phyloP scores from a whole-genome alignment of 2,888 invertebrate species.

The Synergus japonicus region DNA sequence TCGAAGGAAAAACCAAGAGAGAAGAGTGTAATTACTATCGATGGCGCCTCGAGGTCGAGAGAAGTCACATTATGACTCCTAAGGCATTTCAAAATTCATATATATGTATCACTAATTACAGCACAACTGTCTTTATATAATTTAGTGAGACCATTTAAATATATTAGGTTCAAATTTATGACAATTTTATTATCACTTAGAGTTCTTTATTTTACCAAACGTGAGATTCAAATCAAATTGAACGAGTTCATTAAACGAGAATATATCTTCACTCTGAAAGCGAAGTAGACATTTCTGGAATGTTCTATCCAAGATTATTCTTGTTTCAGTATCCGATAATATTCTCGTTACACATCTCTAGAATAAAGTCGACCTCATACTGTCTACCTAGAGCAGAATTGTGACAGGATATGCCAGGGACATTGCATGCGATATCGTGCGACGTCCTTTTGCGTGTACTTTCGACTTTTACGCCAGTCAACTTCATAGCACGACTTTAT shows the following conservation, averaged over 20 bases:
- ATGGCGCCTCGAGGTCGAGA: slow-evolving; percentile 24
- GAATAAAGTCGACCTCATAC: slow-evolving; percentile 30
- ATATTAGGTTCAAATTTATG: too few species aligned
- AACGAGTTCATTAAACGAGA: background rate
- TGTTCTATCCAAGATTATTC: slow-evolving; percentile 10
- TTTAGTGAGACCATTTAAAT: background rate
- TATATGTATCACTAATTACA: slow-evolving; percentile 2
- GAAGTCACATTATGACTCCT: slow-evolving; percentile 21
- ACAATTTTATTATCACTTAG: background rate
- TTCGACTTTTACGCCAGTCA: slow-evolving; percentile 8
- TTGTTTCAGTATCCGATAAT: slow-evolving; percentile 8
- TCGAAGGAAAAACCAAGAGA: slow-evolving; percentile 31
- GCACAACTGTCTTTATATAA: background rate
- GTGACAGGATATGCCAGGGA: slow-evolving; percentile 32
- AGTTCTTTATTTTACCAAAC: background rate
- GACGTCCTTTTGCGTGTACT: slow-evolving; percentile 26
- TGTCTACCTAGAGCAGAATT: slow-evolving; percentile 18
- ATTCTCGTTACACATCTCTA: slow-evolving; percentile 32
- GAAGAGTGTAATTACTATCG: slow-evolving; percentile 36
- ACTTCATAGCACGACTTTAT: background rate
- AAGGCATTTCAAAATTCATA: slow-evolving; percentile 14
- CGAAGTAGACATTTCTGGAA: background rate
- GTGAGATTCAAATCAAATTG: background rate
- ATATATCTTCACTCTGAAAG: background rate
- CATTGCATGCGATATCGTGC: slow-evolving; percentile 13